Evolutionary conservation across 2,888 invertebrate species (phyloP).

Genomic region (Polydrusus tereticollis): DNA sequence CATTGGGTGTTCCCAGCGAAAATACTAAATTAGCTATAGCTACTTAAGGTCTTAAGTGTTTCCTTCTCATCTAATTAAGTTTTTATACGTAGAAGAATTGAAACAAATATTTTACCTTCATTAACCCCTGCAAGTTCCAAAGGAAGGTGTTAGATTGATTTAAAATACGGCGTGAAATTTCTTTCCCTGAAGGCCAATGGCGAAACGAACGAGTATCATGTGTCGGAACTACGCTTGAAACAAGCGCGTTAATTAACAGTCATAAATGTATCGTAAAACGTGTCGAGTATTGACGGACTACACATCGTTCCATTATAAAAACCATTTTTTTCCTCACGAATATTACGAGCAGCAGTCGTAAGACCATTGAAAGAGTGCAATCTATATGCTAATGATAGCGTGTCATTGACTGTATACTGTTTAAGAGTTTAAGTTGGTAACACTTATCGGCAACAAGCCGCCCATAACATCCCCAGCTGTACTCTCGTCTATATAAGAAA

Average conservation of each 20-base stretch:
- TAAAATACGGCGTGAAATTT: conserved; percentile 49
- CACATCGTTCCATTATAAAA: conserved; percentile 59
- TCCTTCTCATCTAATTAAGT: conserved; percentile 9
- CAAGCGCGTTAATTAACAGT: conserved; percentile 63
- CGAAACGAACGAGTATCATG: conserved; percentile 26
- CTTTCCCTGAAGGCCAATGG: conserved; percentile 40
- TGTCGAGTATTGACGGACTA: conserved; percentile 59
- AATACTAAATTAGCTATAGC: not conserved
- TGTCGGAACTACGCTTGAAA: conserved; percentile 54
- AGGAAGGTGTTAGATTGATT: conserved; percentile 48
- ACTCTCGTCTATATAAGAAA: conserved; percentile 48
- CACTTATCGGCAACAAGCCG: conserved; percentile 60
- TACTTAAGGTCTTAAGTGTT: not conserved
- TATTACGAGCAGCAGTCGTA: conserved; percentile 60
- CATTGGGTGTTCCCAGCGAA: not conserved
- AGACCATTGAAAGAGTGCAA: conserved; percentile 61
- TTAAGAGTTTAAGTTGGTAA: conserved; percentile 65
- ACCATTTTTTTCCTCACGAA: conserved; percentile 59
- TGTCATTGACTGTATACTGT: conserved; percentile 58
- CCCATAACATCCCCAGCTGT: conserved; percentile 46
- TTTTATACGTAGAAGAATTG: not conserved
- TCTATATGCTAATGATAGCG: conserved; percentile 66
- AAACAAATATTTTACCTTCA: conserved; percentile 16
- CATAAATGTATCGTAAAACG: conserved; percentile 65
- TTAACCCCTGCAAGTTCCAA: conserved; percentile 13